Conservation (phyloP, 2,888 invertebrate species). For the Tachystola acroxantha region DNA sequence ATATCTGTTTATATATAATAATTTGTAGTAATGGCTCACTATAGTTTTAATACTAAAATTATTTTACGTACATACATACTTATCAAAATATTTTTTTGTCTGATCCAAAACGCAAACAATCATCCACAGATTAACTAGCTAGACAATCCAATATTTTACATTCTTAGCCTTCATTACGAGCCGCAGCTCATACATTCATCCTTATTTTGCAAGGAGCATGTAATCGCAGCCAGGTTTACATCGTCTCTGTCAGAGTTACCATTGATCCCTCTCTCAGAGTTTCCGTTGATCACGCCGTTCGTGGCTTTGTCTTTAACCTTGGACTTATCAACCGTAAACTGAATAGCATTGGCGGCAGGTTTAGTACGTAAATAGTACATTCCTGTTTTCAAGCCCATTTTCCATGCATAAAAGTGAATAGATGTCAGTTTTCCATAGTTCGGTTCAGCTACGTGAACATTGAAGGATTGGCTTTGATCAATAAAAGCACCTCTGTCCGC, state of each 20-base stretch:
- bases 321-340: conserved; percentile 97
- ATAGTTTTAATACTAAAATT: too few species aligned
- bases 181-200: conserved; percentile 94
- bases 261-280: conserved; percentile 22
- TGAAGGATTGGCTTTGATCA: conserved; percentile 99
- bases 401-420: conserved; percentile 99
- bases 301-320: conserved; percentile 39
- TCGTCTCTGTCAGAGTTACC: conserved; percentile 49
- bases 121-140: too few species aligned
- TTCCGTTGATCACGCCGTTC: conserved; percentile 33
- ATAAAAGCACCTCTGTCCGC: conserved; percentile 98
- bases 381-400: conserved; percentile 97
- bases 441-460: conserved; percentile 97
- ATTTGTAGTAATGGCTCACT: too few species aligned
- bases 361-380: conserved; percentile 99
- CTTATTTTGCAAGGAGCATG: conserved; percentile 92
- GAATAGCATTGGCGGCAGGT: conserved; percentile 97
- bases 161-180: too few species aligned
- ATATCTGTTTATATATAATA: too few species aligned
- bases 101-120: too few species aligned
- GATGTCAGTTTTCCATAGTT: conserved; percentile 96
- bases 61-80: too few species aligned
- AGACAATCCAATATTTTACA: too few species aligned
- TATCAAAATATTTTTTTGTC: too few species aligned
- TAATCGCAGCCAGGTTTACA: conserved; percentile 84